These are phyloP conservation scores for Cherax destructor DNA, from an alignment of 1,140 invertebrate species.

Conservation along the genomic window DNA sequence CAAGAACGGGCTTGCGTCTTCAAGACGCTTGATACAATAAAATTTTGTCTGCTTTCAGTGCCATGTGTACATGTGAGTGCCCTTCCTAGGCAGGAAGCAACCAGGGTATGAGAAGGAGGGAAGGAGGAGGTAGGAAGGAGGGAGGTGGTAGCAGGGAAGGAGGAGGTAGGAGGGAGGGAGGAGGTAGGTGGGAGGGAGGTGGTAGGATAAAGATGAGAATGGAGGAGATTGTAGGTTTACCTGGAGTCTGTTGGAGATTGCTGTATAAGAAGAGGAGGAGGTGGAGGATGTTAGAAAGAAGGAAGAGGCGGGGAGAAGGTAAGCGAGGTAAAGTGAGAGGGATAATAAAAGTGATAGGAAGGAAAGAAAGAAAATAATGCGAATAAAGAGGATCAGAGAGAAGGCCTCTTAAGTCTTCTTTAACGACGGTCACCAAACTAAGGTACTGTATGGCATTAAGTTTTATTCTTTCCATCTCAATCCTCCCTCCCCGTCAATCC, in stretches of 20 bases:
- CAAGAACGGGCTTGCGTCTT: too few species aligned
- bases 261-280: not conserved
- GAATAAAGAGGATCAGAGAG: not conserved
- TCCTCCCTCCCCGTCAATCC: too few species aligned
- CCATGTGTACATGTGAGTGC: too few species aligned
- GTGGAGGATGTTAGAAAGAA: not conserved
- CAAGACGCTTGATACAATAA: too few species aligned
- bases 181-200: not conserved
- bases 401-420: not conserved
- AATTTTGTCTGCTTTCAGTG: too few species aligned
- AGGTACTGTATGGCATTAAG: too few species aligned
- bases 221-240: not conserved
- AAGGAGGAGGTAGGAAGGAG: not conserved
- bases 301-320: not conserved
- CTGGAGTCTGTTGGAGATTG: too few species aligned
- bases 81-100: too few species aligned
- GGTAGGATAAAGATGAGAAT: not conserved
- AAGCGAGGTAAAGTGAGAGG: not conserved
- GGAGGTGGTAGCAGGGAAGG: not conserved
- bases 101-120: not conserved
- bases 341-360: not conserved
- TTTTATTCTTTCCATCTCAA: too few species aligned
- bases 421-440: too few species aligned
- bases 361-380: not conserved
- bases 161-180: too few species aligned